A percentile compares a stretch with the other conserved stretches of the same genome.
phyloP scores from a whole-genome alignment of 2,797 vertebrate genomes.

The Muraenolepis orangiensis region DNA sequence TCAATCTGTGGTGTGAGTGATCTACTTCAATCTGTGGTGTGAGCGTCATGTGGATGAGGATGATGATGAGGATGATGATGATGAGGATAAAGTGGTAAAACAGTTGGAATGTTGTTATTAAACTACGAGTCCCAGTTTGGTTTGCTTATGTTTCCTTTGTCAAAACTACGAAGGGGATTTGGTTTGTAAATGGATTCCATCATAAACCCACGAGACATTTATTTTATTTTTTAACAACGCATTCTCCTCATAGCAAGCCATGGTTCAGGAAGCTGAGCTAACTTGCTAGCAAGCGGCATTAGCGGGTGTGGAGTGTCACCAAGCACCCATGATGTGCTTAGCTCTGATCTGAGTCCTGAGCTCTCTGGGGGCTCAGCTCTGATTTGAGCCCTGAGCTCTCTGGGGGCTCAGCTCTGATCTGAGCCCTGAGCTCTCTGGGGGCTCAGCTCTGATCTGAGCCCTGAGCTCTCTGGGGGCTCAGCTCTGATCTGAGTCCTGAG shows the following conservation, averaged over 20 bases:
- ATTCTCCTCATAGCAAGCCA: background rate
- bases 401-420: no score
- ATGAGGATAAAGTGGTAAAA: background rate
- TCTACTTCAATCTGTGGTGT: no score
- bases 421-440: no score
- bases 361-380: no score
- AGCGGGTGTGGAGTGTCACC: background rate
- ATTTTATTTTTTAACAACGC: background rate
- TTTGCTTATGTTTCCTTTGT: background rate
- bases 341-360: no score
- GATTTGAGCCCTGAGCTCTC: no score
- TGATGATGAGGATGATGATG: background rate
- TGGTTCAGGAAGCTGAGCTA: background rate
- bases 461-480: no score
- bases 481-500: no score
- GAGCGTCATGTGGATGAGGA: no score
- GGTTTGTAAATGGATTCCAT: background rate
- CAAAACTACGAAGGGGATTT: background rate
- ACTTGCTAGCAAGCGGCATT: background rate
- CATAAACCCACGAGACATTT: background rate
- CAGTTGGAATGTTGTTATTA: background rate
- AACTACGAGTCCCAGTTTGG: background rate
- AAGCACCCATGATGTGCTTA: background rate
- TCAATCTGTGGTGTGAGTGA: no score
- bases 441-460: no score